Evolutionary conservation across 2,113 vertebrate genomes (phyloP).

Genomic region (Morone chrysops): DNA sequence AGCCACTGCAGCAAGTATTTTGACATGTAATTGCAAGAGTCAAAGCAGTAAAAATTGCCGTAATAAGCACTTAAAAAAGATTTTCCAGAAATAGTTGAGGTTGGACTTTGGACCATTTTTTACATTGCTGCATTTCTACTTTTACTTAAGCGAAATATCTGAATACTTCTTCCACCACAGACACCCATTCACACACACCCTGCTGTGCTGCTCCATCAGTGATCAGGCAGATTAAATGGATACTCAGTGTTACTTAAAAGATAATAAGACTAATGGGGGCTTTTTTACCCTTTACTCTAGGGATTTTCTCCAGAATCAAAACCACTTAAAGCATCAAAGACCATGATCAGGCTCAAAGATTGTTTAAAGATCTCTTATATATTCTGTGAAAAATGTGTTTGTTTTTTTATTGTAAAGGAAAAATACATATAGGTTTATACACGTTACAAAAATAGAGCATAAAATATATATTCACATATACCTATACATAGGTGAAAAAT

Average conservation of each 20-base stretch:
- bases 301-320: conserved; percentile 16
- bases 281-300: conserved; percentile 9
- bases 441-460: too few species aligned
- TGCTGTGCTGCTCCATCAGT: background rate
- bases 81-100: background rate
- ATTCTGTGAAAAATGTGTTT: background rate
- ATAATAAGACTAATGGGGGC: conserved; percentile 31
- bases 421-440: too few species aligned
- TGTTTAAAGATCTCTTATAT: background rate
- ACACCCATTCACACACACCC: background rate
- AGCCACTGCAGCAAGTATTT: background rate
- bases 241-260: conserved; percentile 27
- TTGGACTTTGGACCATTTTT: background rate
- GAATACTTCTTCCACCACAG: background rate
- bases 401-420: too few species aligned
- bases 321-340: conserved; percentile 4
- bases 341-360: background rate
- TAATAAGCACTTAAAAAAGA: background rate
- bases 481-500: too few species aligned
- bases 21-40: background rate
- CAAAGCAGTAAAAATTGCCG: background rate
- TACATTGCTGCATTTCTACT: background rate
- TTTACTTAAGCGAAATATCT: background rate
- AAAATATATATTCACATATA: too few species aligned
- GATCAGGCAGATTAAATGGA: conserved; percentile 39